Evolutionary conservation across 2,797 vertebrate genomes (phyloP).

Genomic region (Pogoniulus pusillus): DNA sequence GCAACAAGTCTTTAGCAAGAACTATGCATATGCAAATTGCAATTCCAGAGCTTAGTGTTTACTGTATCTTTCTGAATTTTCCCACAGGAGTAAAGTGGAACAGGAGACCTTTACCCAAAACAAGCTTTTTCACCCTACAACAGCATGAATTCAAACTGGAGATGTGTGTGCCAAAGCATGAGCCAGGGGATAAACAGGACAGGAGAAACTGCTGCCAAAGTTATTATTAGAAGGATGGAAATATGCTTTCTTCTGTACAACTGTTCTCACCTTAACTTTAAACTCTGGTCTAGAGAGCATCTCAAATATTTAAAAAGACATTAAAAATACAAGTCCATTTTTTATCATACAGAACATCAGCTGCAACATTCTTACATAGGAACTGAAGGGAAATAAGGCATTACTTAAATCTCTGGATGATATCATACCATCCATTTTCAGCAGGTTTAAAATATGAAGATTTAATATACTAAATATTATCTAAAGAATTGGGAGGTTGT

Average conservation of each 20-base stretch:
- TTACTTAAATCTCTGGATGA: not conserved
- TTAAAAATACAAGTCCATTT: not conserved
- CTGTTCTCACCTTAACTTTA: not conserved
- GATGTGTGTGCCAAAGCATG: not conserved
- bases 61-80: not conserved
- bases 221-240: not conserved
- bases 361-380: not conserved
- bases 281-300: not conserved
- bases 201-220: not conserved
- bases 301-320: not conserved
- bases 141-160: not conserved
- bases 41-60: not conserved
- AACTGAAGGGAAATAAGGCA: not conserved
- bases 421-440: not conserved
- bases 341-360: not conserved
- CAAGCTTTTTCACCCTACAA: not conserved
- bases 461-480: not conserved
- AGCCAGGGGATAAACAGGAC: not conserved
- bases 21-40: not conserved
- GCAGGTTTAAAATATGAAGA: not conserved
- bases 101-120: not conserved
- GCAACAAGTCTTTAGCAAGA: not conserved
- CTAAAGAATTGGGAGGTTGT: fast-evolving
- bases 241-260: not conserved
- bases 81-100: not conserved